phyloP scores from a whole-genome alignment of 2,888 invertebrate genomes.

The Metellina segmentata region DNA sequence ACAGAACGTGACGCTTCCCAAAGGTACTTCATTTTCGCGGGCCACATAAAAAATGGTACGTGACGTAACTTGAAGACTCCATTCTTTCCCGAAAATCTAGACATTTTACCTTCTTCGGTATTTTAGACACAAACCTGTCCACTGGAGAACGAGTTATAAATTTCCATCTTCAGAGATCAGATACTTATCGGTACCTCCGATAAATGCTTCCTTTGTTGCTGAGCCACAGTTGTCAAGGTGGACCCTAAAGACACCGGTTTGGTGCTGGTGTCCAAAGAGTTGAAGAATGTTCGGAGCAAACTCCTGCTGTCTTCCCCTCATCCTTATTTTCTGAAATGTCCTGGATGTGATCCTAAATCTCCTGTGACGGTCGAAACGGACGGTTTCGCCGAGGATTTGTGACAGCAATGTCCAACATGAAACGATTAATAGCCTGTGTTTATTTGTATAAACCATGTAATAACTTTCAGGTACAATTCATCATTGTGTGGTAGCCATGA shows the following conservation, averaged over 20 bases:
- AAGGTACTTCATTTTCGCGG: too few relatives aligned
- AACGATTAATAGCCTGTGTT: slow-evolving; percentile 44
- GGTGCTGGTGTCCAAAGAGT: neutral
- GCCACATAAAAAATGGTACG: neutral
- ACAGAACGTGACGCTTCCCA: neutral
- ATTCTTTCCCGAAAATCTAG: neutral
- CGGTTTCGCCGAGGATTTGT: slow-evolving; percentile 6
- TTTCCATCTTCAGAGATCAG: neutral
- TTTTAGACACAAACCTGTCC: neutral
- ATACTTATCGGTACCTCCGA: neutral
- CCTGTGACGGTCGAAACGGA: slow-evolving; percentile 7
- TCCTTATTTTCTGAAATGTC: neutral
- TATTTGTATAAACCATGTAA: slow-evolving; percentile 52
- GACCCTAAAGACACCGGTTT: neutral
- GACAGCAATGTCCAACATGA: slow-evolving; percentile 16
- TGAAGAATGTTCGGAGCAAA: neutral
- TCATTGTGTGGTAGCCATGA: neutral
- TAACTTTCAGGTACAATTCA: neutral
- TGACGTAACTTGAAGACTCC: neutral
- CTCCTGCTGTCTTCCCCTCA: neutral
- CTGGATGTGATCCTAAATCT: slow-evolving; percentile 26
- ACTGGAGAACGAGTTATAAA: slow-evolving; percentile 24
- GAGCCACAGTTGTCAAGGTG: neutral
- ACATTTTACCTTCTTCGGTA: neutral
- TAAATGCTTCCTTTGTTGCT: slow-evolving; percentile 2